Evolutionary conservation across 2,888 invertebrate genomes (phyloP).

Genomic region (Ectobius pallidus): DNA sequence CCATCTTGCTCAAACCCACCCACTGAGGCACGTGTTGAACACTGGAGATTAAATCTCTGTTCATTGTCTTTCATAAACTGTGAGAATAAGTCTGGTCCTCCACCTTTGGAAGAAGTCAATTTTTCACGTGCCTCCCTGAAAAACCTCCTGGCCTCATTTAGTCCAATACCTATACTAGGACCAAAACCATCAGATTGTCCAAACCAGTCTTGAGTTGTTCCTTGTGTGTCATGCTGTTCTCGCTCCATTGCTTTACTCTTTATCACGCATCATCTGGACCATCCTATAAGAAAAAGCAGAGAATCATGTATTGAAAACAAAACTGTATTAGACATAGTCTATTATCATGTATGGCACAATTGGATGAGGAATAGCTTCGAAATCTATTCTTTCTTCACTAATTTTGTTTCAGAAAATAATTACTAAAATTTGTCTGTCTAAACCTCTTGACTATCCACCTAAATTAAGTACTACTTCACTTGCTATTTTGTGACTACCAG

Average conservation of each 20-base stretch:
- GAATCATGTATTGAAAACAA: too few relatives aligned
- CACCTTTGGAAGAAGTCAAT: slow-evolving; percentile 4
- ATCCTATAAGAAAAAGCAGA: not conserved
- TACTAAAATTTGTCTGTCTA: too few relatives aligned
- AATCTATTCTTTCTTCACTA: too few relatives aligned
- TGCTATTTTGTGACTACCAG: too few relatives aligned
- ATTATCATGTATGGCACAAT: too few relatives aligned
- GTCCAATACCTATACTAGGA: not conserved
- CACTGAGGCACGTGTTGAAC: slow-evolving; percentile 2
- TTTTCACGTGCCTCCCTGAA: not conserved
- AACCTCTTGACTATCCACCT: too few relatives aligned
- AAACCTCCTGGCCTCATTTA: not conserved
- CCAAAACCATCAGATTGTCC: not conserved
- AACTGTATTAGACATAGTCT: too few relatives aligned
- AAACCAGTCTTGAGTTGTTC: not conserved
- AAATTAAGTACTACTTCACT: too few relatives aligned
- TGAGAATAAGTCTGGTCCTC: slow-evolving; percentile 1
- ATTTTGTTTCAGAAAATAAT: too few relatives aligned
- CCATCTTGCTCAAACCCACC: not conserved
- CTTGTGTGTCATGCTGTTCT: not conserved
- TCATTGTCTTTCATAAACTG: slow-evolving; percentile 8
- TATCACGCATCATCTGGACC: not conserved
- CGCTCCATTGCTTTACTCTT: not conserved
- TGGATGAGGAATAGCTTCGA: too few relatives aligned
- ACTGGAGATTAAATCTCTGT: not conserved